Conservation (phyloP, 2,888 invertebrate species). For the Tenthredo scrophulariae region DNA sequence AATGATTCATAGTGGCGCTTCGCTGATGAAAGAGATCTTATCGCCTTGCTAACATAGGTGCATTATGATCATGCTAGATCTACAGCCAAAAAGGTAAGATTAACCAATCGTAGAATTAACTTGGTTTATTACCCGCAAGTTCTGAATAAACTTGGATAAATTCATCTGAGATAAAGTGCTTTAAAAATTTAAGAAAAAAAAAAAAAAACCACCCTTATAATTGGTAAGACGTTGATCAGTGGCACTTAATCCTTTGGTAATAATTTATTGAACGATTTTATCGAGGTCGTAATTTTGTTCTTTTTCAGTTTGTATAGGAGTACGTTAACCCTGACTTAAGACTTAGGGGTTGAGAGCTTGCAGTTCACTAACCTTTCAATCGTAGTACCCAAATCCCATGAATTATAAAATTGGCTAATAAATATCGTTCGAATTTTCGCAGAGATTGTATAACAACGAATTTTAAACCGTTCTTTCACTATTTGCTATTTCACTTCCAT, state of each 20-base stretch:
- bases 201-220: not conserved
- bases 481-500: constrained; percentile 48
- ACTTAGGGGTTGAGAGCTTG: not conserved
- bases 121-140: not conserved
- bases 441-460: not conserved
- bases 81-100: not conserved
- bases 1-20: not conserved
- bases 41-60: not conserved
- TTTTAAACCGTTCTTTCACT: not conserved
- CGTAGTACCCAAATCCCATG: constrained; percentile 21
- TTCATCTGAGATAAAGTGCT: not conserved
- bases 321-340: not conserved
- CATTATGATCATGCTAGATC: not conserved
- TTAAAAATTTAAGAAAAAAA: not conserved
- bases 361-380: constrained; percentile 45
- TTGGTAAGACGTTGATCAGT: not conserved
- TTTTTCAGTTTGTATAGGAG: not conserved
- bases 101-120: not conserved
- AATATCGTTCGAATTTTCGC: not conserved
- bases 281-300: not conserved
- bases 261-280: not conserved
- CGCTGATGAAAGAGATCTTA: not conserved
- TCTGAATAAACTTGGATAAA: not conserved
- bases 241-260: not conserved
- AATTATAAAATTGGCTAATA: not conserved